Evolutionary conservation across 2,888 invertebrate species (phyloP).

Genomic region (Andrena hattorfiana): DNA sequence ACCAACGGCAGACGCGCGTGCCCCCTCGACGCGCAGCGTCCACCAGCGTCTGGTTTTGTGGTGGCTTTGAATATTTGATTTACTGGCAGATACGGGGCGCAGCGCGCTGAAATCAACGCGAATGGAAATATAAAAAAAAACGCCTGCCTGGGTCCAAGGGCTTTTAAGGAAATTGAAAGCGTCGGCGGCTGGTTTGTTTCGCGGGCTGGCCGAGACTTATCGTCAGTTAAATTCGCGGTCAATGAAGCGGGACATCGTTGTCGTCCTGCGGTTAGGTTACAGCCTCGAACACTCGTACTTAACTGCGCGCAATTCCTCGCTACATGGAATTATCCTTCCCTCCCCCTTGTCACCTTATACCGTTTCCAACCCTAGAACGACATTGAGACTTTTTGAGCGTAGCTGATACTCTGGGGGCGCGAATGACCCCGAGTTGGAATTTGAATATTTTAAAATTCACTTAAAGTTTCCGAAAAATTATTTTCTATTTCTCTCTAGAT

Average conservation of each 20-base stretch:
- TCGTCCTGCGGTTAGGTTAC: conserved; percentile 55
- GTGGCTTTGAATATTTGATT: conserved; percentile 59
- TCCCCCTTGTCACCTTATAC: not conserved
- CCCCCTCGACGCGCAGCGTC: not conserved
- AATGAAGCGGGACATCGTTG: conserved; percentile 68
- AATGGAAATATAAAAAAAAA: conserved; percentile 25
- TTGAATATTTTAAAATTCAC: no score
- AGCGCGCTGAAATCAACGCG: conserved; percentile 6
- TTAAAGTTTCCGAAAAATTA: no score
- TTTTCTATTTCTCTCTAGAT: no score
- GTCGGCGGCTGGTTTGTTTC: conserved; percentile 45
- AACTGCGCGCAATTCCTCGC: conserved; percentile 30
- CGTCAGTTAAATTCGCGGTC: conserved; percentile 65
- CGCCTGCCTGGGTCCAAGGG: conserved; percentile 39
- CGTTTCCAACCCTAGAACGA: not conserved
- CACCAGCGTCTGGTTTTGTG: conserved; percentile 34
- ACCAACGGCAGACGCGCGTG: conserved; percentile 18
- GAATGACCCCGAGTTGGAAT: no score
- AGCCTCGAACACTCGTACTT: conserved; percentile 40
- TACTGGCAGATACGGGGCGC: conserved; percentile 41
- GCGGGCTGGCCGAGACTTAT: conserved; percentile 44
- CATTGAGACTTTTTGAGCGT: not conserved
- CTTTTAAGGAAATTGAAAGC: conserved; percentile 70
- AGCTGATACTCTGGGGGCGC: no score
- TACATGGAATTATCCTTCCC: conserved; percentile 6